These are phyloP conservation scores for Ia io DNA, from an alignment of 2,113 vertebrate species.

Conservation along the genomic window DNA sequence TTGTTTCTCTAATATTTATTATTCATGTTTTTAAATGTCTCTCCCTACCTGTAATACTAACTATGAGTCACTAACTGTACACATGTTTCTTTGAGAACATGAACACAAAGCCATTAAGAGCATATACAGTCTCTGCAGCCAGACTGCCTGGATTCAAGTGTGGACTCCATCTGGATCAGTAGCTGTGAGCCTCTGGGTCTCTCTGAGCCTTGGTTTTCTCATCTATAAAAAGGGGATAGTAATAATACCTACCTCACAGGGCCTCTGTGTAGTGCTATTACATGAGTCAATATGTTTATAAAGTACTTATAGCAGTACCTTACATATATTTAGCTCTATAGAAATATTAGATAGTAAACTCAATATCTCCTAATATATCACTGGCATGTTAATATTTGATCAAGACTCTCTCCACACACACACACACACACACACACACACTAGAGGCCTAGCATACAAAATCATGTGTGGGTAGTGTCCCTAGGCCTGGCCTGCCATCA, in stretches of 20 bases:
- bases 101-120: neutral
- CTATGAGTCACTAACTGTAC: neutral
- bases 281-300: neutral
- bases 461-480: too few relatives aligned
- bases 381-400: neutral
- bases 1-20: neutral
- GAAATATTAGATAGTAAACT: neutral
- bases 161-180: neutral
- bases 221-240: neutral
- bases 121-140: neutral
- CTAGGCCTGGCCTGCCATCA: too few relatives aligned
- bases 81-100: neutral
- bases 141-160: neutral
- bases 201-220: neutral
- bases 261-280: neutral
- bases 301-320: neutral
- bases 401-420: neutral
- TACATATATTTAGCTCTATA: slow-evolving; percentile 14
- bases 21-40: neutral
- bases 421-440: too few relatives aligned
- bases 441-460: too few relatives aligned
- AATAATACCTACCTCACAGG: neutral
- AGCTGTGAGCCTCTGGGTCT: neutral
- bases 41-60: neutral
- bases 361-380: neutral